Conservation (phyloP, 2,113 vertebrate species). For the Henicopernis longicauda region DNA sequence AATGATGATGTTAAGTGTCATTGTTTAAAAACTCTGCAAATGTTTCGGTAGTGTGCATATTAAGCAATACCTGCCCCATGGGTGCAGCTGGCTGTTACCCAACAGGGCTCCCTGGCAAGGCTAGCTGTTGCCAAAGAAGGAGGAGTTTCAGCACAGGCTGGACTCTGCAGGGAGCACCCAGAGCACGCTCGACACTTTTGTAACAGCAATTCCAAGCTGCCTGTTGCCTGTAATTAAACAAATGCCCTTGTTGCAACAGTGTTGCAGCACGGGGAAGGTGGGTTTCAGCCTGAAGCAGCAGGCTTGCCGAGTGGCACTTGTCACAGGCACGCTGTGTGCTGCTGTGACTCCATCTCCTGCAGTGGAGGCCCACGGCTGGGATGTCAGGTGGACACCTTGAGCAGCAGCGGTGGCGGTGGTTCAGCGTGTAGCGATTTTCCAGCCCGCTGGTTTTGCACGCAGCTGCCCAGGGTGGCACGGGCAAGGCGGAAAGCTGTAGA, state of each 20-base stretch:
- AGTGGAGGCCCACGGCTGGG: rapidly evolving
- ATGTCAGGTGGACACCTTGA: neutral
- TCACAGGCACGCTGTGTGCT: rapidly evolving
- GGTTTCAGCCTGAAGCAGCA: neutral
- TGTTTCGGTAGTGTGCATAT: rapidly evolving
- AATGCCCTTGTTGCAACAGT: rapidly evolving
- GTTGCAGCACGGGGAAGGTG: rapidly evolving
- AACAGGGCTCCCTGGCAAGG: rapidly evolving
- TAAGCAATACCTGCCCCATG: rapidly evolving
- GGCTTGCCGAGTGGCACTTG: rapidly evolving
- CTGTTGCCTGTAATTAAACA: neutral
- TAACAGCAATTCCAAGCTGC: neutral
- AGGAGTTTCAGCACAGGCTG: rapidly evolving
- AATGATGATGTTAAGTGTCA: too few relatives aligned
- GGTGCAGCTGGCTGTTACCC: neutral
- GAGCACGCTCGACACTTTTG: too few relatives aligned
- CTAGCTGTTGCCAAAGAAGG: neutral
- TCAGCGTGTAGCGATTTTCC: neutral
- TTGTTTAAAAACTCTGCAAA: neutral
- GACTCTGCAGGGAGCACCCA: neutral
- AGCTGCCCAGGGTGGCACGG: neutral
- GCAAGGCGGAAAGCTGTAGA: neutral
- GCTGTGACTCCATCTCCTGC: rapidly evolving
- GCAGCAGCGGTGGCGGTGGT: neutral
- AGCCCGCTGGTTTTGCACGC: rapidly evolving